A percentile compares a stretch with the other conserved stretches of the same genome.
Evolutionary conservation across 2,888 invertebrate genomes (phyloP).

Genomic region (Xestia xanthographa): DNA sequence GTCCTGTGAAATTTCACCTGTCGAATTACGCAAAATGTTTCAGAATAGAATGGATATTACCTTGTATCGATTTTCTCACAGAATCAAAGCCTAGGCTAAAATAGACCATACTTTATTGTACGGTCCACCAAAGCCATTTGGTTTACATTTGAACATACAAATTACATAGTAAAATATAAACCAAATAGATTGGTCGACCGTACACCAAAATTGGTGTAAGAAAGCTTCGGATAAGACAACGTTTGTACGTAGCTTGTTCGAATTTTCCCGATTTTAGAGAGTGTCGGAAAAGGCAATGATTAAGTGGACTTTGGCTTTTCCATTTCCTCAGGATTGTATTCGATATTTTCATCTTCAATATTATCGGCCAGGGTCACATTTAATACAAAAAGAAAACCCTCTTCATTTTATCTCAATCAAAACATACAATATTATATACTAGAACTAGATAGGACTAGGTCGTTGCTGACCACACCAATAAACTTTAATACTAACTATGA

Average conservation of each 20-base stretch:
- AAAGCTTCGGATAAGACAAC: slow-evolving; percentile 38
- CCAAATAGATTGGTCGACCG: too few relatives aligned
- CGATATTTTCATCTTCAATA: slow-evolving; percentile 50
- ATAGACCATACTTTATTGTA: neutral
- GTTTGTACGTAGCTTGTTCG: slow-evolving; percentile 44
- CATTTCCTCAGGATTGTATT: slow-evolving; percentile 47
- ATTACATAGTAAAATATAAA: too few relatives aligned
- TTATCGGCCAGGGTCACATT: slow-evolving; percentile 34
- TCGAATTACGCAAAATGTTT: slow-evolving; percentile 49
- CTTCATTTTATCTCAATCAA: slow-evolving; percentile 1
- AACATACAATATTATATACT: slow-evolving; percentile 5
- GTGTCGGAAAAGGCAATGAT: slow-evolving; percentile 34
- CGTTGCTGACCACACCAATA: slow-evolving; percentile 39
- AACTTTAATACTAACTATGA: slow-evolving; percentile 55
- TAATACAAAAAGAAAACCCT: slow-evolving; percentile 23
- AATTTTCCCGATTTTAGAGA: slow-evolving; percentile 39
- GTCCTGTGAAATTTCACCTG: slow-evolving; percentile 44
- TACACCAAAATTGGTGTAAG: neutral
- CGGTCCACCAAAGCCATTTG: too few relatives aligned
- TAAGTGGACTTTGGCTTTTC: slow-evolving; percentile 39
- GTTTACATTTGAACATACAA: too few relatives aligned
- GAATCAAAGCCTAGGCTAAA: slow-evolving; percentile 32
- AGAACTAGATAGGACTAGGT: slow-evolving; percentile 5
- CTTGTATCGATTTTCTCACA: slow-evolving; percentile 42
- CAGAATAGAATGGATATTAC: slow-evolving; percentile 44